Evolutionary conservation across 2,888 invertebrate species (phyloP).

Genomic region (Watsonalla cultraria): DNA sequence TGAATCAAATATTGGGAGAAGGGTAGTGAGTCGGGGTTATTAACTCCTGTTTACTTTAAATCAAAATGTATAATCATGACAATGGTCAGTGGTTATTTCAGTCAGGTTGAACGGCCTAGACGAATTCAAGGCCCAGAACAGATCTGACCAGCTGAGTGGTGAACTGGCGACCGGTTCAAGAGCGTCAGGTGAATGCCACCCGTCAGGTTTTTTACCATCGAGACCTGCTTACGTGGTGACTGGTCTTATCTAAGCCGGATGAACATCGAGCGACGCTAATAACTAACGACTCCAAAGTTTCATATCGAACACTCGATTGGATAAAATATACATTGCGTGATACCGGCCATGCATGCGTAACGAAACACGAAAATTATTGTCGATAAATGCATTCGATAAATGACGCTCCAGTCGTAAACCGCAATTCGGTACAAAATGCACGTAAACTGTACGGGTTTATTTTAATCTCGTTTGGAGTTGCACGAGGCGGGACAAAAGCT

Average conservation of each 20-base stretch:
- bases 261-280: conserved; percentile 45
- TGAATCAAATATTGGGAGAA: neutral
- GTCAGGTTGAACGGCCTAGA: conserved; percentile 67
- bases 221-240: conserved; percentile 60
- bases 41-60: conserved; percentile 22
- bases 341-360: conserved; percentile 20
- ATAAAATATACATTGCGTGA: conserved; percentile 20
- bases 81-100: conserved; percentile 36
- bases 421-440: conserved; percentile 14
- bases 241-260: conserved; percentile 61
- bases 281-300: conserved; percentile 31
- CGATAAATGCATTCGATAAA: conserved; percentile 21
- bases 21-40: conserved; percentile 19
- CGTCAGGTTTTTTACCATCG: conserved; percentile 61
- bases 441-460: conserved; percentile 13
- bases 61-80: conserved; percentile 28
- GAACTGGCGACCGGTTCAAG: conserved; percentile 69
- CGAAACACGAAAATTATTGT: conserved; percentile 18
- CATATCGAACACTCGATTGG: conserved; percentile 17
- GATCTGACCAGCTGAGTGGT: conserved; percentile 63
- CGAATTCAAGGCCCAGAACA: conserved; percentile 62
- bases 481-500: conserved; percentile 8
- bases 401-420: conserved; percentile 11
- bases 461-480: conserved; percentile 16
- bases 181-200: conserved; percentile 74